These are phyloP conservation scores for Synanthedon tipuliformis DNA, from an alignment of 2,888 invertebrate species.

Conservation along the genomic window DNA sequence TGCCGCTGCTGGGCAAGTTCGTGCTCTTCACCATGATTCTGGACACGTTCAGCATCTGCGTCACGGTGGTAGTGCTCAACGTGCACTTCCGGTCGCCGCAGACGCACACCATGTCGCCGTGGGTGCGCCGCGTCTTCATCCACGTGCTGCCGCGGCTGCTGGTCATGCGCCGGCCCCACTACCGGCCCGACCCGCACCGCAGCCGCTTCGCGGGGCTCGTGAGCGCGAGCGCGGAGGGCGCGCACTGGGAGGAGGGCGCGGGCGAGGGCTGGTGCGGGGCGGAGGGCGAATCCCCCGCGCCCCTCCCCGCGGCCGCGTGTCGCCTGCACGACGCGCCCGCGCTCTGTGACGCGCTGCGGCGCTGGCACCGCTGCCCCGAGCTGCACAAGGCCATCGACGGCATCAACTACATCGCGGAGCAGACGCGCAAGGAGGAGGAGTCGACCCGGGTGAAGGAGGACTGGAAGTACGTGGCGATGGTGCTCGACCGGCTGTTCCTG, in stretches of 20 bases:
- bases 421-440: slow-evolving; percentile 91
- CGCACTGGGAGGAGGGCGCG: slow-evolving; percentile 13
- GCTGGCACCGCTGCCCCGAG: slow-evolving; percentile 92
- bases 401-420: slow-evolving; percentile 92
- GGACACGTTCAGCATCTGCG: slow-evolving; percentile 93
- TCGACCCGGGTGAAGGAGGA: slow-evolving; percentile 94
- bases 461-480: slow-evolving; percentile 99
- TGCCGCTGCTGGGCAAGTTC: slow-evolving; percentile 93
- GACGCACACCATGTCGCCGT: slow-evolving; percentile 97
- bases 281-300: slow-evolving; percentile 22
- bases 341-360: slow-evolving; percentile 74
- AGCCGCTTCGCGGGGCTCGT: slow-evolving; percentile 53
- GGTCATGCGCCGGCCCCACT: slow-evolving; percentile 89
- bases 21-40: slow-evolving; percentile 96
- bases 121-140: slow-evolving; percentile 96
- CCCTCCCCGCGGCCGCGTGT: slow-evolving; percentile 70
- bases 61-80: slow-evolving; percentile 95
- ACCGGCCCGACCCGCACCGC: slow-evolving; percentile 72
- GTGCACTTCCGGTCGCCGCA: slow-evolving; percentile 98
- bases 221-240: slow-evolving; percentile 17
- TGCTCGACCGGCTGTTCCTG: slow-evolving; percentile 94
- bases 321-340: slow-evolving; percentile 64
- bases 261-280: slow-evolving; percentile 20
- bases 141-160: slow-evolving; percentile 94
- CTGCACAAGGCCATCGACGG: slow-evolving; percentile 93